Evolutionary conservation across 2,797 vertebrate species (phyloP).

Genomic region (Syndactyla subalaris): DNA sequence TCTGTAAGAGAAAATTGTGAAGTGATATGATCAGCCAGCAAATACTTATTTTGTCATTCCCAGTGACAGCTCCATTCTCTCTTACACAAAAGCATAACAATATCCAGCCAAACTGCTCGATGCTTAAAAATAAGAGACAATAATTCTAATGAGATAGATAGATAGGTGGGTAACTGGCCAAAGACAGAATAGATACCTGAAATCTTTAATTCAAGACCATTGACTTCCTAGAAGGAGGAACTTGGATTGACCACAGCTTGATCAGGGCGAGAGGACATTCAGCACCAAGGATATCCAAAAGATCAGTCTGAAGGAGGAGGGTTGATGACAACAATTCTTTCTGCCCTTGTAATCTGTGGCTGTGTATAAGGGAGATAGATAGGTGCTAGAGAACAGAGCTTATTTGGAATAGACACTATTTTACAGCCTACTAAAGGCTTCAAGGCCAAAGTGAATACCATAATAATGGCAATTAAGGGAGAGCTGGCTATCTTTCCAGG

Average conservation of each 20-base stretch:
- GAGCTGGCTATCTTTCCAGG: slow-evolving; percentile 11
- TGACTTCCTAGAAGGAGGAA: not conserved
- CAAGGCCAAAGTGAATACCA: slow-evolving; percentile 30
- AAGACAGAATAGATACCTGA: not conserved
- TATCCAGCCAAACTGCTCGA: not conserved
- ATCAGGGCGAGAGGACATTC: not conserved
- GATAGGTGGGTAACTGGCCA: not conserved
- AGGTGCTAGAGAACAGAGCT: not conserved
- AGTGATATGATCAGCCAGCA: not conserved
- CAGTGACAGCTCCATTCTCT: not conserved
- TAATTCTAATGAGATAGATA: not conserved
- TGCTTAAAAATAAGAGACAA: not conserved
- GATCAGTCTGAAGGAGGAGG: not conserved
- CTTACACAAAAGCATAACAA: not conserved
- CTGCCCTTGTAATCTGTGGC: slow-evolving; percentile 14
- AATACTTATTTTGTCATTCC: not conserved
- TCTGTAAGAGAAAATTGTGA: slow-evolving; percentile 5
- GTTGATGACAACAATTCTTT: not conserved
- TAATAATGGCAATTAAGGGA: slow-evolving; percentile 49
- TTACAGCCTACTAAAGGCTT: slow-evolving; percentile 21
- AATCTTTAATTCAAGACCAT: not conserved
- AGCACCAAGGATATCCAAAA: not conserved
- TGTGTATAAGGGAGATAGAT: not conserved
- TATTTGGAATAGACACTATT: not conserved
- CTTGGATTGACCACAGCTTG: not conserved